Evolutionary conservation across 2,888 invertebrate species (phyloP), one percentile per base, ranked within the genome.

Genomic region (Norana najaformis): DNA sequence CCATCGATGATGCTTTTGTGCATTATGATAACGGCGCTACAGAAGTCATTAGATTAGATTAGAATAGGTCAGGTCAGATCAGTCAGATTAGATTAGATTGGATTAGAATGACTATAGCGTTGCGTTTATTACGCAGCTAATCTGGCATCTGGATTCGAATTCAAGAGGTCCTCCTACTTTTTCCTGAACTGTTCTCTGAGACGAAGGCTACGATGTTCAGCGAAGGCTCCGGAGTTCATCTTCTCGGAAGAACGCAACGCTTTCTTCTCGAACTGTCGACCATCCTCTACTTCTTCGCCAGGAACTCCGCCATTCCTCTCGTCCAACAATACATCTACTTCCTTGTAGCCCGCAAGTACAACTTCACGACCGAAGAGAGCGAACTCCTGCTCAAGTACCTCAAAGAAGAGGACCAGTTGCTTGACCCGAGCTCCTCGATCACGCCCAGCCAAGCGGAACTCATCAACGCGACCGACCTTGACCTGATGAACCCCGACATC

Each of bases 291-390:
- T 92, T 92, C 89, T 89, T 92, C 88, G 92, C 91, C 37, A 91
- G 91, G 91, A 91, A 92, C 89, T 90, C 92, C 3, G 90, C 91
- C 47, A 92, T 92, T 47, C 92, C 92, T 18, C 89, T 92, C 5
- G 90, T 91, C 13, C 92, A 92, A 89, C 92, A 92, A 88, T 92
- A 91, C 90, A 90, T 92, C 88, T 92, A 92, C 89, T 90, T 85
- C 85, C 91, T 92, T 20, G 92, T 92, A 83, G 91, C 91, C 5
- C 88, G 85, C 85, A 92, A 92, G 89, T 90, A 92, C 91, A 92
- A 92, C 91, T 91, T 91, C 90, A 90, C 92, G 18, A n/a, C 69
- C 41, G 88, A 34, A 39, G 88, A 41, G 88, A 38, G 41, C 39
- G 88, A 39, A 6, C 47, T 36, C 30, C 88, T 88, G 3, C 88